Evolutionary conservation across 2,888 invertebrate species (phyloP).

Genomic region (Ochropleura leucogaster): DNA sequence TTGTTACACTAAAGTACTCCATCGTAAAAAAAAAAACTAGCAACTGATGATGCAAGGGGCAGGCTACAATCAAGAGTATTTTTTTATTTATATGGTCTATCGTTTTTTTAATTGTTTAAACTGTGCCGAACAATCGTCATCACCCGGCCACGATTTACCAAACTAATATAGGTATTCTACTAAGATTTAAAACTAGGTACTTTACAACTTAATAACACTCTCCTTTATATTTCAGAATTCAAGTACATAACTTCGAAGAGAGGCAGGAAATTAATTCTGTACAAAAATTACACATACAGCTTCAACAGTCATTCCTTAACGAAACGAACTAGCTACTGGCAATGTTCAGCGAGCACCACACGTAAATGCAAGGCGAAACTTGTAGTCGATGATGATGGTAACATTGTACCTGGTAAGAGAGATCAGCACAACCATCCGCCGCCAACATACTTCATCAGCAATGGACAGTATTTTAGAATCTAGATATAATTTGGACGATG

Average conservation of each 20-base stretch:
- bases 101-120: too few species aligned
- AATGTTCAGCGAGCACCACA: slow-evolving; percentile 4
- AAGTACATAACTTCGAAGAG: slow-evolving; percentile 20
- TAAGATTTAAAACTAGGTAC: background rate
- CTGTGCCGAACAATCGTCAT: too few species aligned
- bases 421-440: slow-evolving; percentile 9
- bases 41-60: too few species aligned
- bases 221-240: slow-evolving; percentile 25
- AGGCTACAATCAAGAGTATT: too few species aligned
- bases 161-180: too few species aligned
- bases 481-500: background rate
- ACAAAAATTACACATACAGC: slow-evolving; percentile 30
- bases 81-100: too few species aligned
- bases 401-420: slow-evolving; percentile 13
- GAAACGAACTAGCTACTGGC: slow-evolving; percentile 26
- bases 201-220: background rate
- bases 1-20: background rate
- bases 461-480: background rate
- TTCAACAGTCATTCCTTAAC: slow-evolving; percentile 15
- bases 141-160: too few species aligned
- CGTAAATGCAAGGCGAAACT: slow-evolving; percentile 21
- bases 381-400: slow-evolving; percentile 7
- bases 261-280: slow-evolving; percentile 24
- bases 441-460: background rate
- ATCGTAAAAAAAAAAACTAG: background rate